phyloP scores from a whole-genome alignment of 2,113 vertebrate species.

The Protomyctophum bolini region DNA sequence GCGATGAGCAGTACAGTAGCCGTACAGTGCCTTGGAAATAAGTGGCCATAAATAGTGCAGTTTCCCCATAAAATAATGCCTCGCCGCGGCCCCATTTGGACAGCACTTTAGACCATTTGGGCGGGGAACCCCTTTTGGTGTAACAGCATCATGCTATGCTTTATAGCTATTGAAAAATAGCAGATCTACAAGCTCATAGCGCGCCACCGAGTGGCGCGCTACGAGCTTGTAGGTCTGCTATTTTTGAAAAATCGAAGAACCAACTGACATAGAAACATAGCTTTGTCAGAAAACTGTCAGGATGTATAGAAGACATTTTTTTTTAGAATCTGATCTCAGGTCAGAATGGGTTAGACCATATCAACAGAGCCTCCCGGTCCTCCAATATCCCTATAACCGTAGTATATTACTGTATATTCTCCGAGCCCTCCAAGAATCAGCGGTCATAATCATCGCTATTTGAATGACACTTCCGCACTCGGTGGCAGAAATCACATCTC shows the following conservation, averaged over 20 bases:
- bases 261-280: too few relatives aligned
- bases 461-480: constrained; percentile 64
- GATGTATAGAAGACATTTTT: too few relatives aligned
- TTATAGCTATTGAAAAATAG: too few relatives aligned
- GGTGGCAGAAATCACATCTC: constrained; percentile 71
- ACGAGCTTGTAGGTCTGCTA: too few relatives aligned
- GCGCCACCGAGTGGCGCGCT: too few relatives aligned
- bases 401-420: constrained; percentile 50
- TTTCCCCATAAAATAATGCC: constrained; percentile 34
- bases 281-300: too few relatives aligned
- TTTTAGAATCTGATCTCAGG: too few relatives aligned
- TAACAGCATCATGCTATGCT: too few relatives aligned
- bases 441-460: constrained; percentile 53
- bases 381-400: not conserved
- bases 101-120: constrained; percentile 36
- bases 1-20: not conserved
- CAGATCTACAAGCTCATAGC: too few relatives aligned
- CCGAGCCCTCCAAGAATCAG: constrained; percentile 49
- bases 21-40: not conserved
- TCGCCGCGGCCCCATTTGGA: constrained; percentile 47
- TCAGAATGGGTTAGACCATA: constrained; percentile 44
- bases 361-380: constrained; percentile 29
- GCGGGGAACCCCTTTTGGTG: too few relatives aligned
- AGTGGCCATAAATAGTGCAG: constrained; percentile 22
- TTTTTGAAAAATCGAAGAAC: too few relatives aligned